These are phyloP conservation scores for Elymnias hypermnestra DNA, from an alignment of 1,140 invertebrate species.

Conservation along the genomic window DNA sequence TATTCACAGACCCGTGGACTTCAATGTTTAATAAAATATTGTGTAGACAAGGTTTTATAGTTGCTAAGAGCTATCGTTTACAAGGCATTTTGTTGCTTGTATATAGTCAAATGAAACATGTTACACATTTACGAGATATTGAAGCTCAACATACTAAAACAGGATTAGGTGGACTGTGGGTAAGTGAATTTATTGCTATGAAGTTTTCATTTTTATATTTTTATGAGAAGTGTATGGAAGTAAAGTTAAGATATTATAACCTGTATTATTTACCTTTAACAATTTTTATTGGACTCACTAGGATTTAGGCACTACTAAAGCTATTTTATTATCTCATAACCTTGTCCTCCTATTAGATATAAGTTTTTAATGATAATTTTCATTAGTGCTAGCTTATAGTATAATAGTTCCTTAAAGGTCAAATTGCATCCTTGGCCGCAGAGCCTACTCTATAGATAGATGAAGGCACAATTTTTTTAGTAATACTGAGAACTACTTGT, in stretches of 20 bases:
- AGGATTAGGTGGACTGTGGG: slow-evolving; percentile 93
- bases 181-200: slow-evolving; percentile 45
- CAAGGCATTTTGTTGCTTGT: slow-evolving; percentile 87
- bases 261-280: too few species aligned
- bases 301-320: too few species aligned
- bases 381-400: too few species aligned
- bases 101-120: slow-evolving; percentile 86
- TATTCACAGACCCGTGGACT: slow-evolving; percentile 92
- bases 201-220: background rate
- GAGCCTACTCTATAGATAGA: too few species aligned
- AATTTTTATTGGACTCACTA: too few species aligned
- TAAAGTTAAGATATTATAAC: background rate
- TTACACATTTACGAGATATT: slow-evolving; percentile 87
- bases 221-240: background rate
- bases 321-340: too few species aligned
- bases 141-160: slow-evolving; percentile 91
- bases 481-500: too few species aligned
- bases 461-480: too few species aligned
- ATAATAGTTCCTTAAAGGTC: too few species aligned
- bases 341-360: too few species aligned
- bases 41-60: slow-evolving; percentile 83
- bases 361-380: too few species aligned
- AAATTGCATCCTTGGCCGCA: too few species aligned
- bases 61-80: slow-evolving; percentile 84
- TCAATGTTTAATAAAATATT: slow-evolving; percentile 83